Base-by-base conservation (phyloP, 2,797 vertebrate species). In the Crocodylus rhombifer region DNA sequence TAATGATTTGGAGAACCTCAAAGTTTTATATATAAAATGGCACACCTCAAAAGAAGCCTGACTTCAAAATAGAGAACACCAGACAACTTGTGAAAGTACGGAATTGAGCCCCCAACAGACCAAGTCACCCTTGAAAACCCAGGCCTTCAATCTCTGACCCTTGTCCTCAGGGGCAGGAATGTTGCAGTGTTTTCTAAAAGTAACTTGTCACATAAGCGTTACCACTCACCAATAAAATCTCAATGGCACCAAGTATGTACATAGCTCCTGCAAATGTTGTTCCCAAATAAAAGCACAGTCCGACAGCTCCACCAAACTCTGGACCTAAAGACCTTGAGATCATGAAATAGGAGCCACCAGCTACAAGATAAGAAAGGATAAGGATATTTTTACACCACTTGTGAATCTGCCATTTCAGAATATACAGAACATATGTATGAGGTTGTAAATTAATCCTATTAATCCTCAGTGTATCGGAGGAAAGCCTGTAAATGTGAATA, bases 261-360 rank as follows among this genome's bases (percentile, higher is more conserved):
- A 99, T 99, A 75, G 99, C 98, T 86, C 99, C 99, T 55, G 99
- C 99, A 93, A 99, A 99, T 4, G 99, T 99, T 25, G 99, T 99
- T 91, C 99, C 99, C 97, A 99, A 96, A 97, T 99, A 99, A 97
- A 99, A 99, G 94, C 99, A 99, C 21, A 99, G 98, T 2, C 99
- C 99, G 83, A 99, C 99, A 14, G 99, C 99, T 88, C 99, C 99
- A 93, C 99, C 99, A 96, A 99, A 99, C 97, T 99, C 99, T 28
- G 99, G 99, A 18, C 99, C 99, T 94, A 99, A 97, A 1, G 99
- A 99, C 30, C 99, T 98, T 4, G 99, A 99, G 90, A 99, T 99
- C 99, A 99, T 99, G 97, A 99, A 99, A 95, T 99, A 99, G 15
- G 99, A 99, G 74, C 99, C 99, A 80, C 99, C 99, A 97, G 99